phyloP scores from a whole-genome alignment of 2,113 vertebrate genomes.

The Murina feae region DNA sequence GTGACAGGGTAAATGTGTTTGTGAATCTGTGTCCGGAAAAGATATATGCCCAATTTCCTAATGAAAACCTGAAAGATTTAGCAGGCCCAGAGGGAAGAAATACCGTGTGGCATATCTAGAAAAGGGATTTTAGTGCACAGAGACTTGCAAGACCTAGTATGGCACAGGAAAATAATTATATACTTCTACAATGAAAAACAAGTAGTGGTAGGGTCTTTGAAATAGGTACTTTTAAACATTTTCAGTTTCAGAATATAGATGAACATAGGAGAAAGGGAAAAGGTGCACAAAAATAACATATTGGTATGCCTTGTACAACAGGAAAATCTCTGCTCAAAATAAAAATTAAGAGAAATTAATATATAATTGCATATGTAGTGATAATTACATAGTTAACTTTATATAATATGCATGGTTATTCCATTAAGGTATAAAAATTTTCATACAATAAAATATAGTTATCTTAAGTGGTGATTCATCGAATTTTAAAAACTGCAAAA shows the following conservation, averaged over 20 bases:
- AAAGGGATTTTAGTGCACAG: neutral
- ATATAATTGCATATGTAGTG: neutral
- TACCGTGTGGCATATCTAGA: neutral
- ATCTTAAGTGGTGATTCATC: neutral
- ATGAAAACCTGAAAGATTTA: neutral
- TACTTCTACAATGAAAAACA: neutral
- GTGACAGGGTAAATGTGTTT: neutral
- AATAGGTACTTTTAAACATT: neutral
- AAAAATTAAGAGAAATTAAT: neutral
- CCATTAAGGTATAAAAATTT: neutral
- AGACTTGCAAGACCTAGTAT: neutral
- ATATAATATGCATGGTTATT: neutral
- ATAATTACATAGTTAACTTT: neutral
- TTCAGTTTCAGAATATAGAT: neutral
- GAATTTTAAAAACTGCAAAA: neutral
- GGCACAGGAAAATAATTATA: neutral
- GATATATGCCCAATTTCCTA: neutral
- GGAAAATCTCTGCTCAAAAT: neutral
- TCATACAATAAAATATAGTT: neutral
- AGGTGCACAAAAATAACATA: neutral
- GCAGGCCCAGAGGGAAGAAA: neutral
- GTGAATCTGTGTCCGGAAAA: neutral
- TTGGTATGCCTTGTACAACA: neutral
- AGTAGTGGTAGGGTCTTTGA: neutral
- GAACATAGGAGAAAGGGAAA: neutral